These are phyloP conservation scores for Limnephilus auricula DNA, from an alignment of 2,888 invertebrate genomes.

Conservation along the genomic window DNA sequence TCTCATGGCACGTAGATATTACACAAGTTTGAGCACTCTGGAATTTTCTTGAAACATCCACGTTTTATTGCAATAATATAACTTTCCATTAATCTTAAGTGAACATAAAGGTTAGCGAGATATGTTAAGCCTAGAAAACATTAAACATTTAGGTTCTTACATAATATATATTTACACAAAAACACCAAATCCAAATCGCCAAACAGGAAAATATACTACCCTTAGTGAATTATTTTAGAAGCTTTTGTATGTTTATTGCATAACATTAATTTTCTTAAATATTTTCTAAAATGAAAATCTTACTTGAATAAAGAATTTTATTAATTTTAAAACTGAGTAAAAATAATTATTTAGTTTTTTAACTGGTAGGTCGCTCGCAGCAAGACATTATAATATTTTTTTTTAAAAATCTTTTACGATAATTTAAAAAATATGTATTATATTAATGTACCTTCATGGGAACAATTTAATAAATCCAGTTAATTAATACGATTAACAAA, in stretches of 20 bases:
- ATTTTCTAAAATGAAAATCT: background rate
- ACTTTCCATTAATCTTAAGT: background rate
- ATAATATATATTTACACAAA: conserved; percentile 6
- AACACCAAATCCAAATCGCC: background rate
- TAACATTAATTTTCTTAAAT: background rate
- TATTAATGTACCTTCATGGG: too few species aligned
- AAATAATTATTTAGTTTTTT: background rate
- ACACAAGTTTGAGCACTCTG: background rate
- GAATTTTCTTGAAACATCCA: background rate
- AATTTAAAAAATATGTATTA: too few species aligned
- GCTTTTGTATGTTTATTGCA: background rate
- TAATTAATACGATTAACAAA: too few species aligned
- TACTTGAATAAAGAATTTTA: background rate
- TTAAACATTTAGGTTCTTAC: conserved; percentile 9
- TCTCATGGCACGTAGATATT: background rate
- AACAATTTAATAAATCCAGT: too few species aligned
- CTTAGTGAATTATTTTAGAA: background rate
- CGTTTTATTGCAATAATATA: too few species aligned
- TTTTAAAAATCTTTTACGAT: background rate
- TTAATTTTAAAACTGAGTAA: background rate
- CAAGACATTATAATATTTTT: background rate
- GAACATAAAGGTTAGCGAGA: conserved; percentile 6
- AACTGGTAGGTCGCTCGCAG: background rate
- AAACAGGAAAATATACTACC: background rate
- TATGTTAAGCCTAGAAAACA: conserved; percentile 20